These are phyloP conservation scores for Phortica magna DNA, from an alignment of 2,888 invertebrate species.

Conservation along the genomic window DNA sequence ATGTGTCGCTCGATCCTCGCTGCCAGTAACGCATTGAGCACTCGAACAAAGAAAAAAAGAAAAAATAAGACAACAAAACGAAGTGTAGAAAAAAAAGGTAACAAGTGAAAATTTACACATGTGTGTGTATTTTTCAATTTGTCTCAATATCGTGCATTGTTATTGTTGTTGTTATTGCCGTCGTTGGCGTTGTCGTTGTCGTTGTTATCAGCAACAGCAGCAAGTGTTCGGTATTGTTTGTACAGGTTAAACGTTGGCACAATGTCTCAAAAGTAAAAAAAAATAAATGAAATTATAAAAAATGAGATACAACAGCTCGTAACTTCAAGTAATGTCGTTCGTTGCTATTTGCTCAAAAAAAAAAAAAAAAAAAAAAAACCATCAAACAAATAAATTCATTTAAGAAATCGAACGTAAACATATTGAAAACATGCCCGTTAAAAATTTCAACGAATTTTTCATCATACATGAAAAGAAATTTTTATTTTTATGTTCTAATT, in stretches of 20 bases:
- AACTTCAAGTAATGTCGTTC: constrained; percentile 37
- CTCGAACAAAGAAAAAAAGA: background rate
- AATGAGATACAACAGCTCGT: background rate
- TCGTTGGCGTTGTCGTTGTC: constrained; percentile 52
- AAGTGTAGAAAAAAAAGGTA: constrained; percentile 24
- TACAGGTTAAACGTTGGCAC: constrained; percentile 32
- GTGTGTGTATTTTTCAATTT: constrained; percentile 53
- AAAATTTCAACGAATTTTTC: constrained; percentile 5
- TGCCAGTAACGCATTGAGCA: background rate
- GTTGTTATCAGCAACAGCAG: constrained; percentile 49
- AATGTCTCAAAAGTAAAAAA: constrained; percentile 21
- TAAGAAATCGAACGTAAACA: constrained; percentile 46
- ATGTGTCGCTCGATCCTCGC: constrained; percentile 9
- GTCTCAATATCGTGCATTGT: constrained; percentile 58
- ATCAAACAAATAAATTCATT: constrained; percentile 26
- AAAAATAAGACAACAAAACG: constrained; percentile 37
- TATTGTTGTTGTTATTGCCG: constrained; percentile 53
- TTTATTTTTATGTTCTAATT: background rate
- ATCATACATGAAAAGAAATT: background rate
- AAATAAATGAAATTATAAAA: background rate
- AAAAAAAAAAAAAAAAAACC: constrained; percentile 7
- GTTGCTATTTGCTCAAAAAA: constrained; percentile 56
- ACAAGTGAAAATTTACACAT: constrained; percentile 24
- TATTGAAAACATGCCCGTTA: constrained; percentile 43
- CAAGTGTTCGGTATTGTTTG: constrained; percentile 40